A percentile compares a stretch with the other conserved stretches of the same genome.
Conservation (phyloP, 2,797 vertebrate genomes). For the Enteromius fasciolatus region DNA sequence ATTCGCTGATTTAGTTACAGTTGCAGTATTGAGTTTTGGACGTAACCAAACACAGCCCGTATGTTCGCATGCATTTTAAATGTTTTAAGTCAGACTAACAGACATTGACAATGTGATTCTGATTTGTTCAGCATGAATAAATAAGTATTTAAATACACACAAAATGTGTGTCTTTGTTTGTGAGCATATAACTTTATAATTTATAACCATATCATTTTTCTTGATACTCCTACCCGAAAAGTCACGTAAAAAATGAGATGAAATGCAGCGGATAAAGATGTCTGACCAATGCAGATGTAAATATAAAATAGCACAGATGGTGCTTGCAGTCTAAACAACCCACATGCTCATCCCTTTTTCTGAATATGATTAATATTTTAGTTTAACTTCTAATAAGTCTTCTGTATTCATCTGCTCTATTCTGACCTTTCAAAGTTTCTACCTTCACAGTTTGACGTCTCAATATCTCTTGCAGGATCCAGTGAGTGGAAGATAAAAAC, state of each 20-base stretch:
- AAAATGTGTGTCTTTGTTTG: not conserved
- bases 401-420: conserved; percentile 13
- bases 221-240: not conserved
- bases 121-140: not conserved
- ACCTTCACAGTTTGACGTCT: conserved; percentile 34
- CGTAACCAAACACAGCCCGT: not conserved
- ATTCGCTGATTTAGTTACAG: not conserved
- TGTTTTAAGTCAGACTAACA: not conserved
- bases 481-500: not conserved
- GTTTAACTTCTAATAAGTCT: not conserved
- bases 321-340: not conserved
- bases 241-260: not conserved
- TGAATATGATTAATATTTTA: conserved; percentile 2
- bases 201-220: not conserved
- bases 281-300: not conserved
- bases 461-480: not conserved
- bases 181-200: not conserved
- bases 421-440: conserved; percentile 16
- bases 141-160: not conserved
- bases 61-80: not conserved
- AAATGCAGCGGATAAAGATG: not conserved
- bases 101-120: not conserved
- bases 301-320: not conserved
- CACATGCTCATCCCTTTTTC: not conserved
- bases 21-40: not conserved